Evolutionary conservation across 2,113 vertebrate species (phyloP).

Genomic region (Chloropsis cyanopogon): DNA sequence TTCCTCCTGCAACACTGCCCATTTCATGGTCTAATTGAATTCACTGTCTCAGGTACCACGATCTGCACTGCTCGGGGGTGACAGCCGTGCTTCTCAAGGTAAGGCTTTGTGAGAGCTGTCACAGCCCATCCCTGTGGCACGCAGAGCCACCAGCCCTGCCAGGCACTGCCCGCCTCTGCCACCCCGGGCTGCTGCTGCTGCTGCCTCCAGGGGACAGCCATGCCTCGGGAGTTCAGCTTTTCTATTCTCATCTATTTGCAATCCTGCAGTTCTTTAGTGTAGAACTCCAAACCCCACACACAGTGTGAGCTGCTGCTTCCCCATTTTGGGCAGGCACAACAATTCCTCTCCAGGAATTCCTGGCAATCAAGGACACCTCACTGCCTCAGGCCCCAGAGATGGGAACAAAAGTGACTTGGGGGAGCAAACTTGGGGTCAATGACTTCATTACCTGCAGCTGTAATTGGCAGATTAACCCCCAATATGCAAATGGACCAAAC

Average conservation of each 20-base stretch:
- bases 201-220: not conserved
- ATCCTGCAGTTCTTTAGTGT: not conserved
- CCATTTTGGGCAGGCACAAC: not conserved
- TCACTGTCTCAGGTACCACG: not conserved
- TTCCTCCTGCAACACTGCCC: not conserved
- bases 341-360: not conserved
- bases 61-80: not conserved
- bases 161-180: accelerated
- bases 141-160: not conserved
- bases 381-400: not conserved
- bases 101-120: not conserved
- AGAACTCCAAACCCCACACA: not conserved
- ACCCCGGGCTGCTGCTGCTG: not conserved
- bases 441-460: not conserved
- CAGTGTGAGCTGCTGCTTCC: not conserved
- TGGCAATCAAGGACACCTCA: not conserved
- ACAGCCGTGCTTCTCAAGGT: not conserved
- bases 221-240: not conserved
- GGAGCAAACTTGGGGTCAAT: not conserved
- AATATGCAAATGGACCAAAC: not conserved
- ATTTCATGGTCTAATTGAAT: not conserved
- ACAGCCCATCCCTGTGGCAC: not conserved
- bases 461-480: not conserved
- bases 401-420: not conserved
- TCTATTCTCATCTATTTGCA: accelerated